Percentiles rank a stretch among this genome's conserved stretches.
Conservation (phyloP, 1,140 invertebrate species). For the Leptestheria dahalacensis region DNA sequence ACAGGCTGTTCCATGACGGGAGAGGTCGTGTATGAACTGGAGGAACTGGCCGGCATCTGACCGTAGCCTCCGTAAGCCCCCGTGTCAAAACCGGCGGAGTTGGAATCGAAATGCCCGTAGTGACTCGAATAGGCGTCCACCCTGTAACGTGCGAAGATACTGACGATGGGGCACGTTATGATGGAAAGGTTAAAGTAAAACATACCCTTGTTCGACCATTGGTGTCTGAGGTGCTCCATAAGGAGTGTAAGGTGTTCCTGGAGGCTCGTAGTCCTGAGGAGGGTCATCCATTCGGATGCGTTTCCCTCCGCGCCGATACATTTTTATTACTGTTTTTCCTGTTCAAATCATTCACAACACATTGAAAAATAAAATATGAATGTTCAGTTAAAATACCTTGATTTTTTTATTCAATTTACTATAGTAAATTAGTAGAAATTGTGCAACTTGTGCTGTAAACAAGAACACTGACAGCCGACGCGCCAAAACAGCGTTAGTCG, state of each 20-base stretch:
- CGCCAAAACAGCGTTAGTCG: background rate
- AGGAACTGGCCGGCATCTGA: conserved; percentile 17
- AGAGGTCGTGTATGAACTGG: conserved; percentile 1
- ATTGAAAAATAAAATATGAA: background rate
- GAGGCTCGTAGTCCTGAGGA: conserved; percentile 61
- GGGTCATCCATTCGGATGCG: conserved; percentile 81
- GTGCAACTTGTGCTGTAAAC: too few species aligned
- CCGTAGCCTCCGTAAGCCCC: conserved; percentile 13
- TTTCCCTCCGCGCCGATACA: conserved; percentile 69
- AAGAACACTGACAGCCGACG: background rate
- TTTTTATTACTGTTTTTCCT: conserved; percentile 26
- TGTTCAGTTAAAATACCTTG: background rate
- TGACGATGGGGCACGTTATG: background rate
- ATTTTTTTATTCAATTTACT: background rate
- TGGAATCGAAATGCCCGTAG: background rate
- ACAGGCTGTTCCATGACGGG: conserved; percentile 30
- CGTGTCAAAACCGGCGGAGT: background rate
- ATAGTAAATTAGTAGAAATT: too few species aligned
- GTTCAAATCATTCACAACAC: background rate
- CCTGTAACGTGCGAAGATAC: background rate
- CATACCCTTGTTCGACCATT: conserved; percentile 30
- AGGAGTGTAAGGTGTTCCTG: conserved; percentile 38
- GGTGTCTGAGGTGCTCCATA: conserved; percentile 32
- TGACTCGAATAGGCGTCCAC: background rate
- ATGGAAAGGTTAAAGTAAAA: background rate